Evolutionary conservation across 2,113 vertebrate genomes (phyloP), one percentile per base, ranked within the genome.

Genomic region (Pygoscelis adeliae): DNA sequence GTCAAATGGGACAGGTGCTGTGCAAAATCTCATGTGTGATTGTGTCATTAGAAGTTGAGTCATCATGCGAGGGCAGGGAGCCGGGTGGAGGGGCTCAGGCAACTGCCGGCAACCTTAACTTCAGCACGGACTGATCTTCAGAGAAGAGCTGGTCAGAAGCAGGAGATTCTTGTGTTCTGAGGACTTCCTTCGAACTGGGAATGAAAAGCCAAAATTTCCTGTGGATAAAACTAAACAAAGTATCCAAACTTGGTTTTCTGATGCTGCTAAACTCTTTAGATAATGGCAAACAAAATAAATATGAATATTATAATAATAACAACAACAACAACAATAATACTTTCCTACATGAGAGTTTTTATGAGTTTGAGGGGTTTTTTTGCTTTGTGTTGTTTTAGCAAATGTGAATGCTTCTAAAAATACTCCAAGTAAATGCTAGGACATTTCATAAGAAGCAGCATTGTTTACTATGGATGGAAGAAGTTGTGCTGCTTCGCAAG

Each of bases 1-100:
- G 92, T 94, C 93, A 95, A 52, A 94, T 4, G 34, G 96, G 94
- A 82, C 83, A 96, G 89, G 82, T 95, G 79, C 81, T 76, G 62
- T 36, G 56, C 81, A 94, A 95, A 84, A 95, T 46, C 62, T 79
- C 53, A 11, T 70, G 38, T 84, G 59, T 55, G 89, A 63, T 44
- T 77, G 36, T 92, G 81, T 94, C 93, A 94, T 91, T 91, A 89
- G 65, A 76, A 76, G 56, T 0, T 91, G 91, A 96, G 82, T 96
- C 89, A 94, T 18, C 18, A 2, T 47, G 69, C 6, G 18, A 69
- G 78, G 61, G 73, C 77, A 67, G 46, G 63, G 52, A 92, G 49
- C 25, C 2, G 13, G 46, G 84, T 21, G 78, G 85, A 83, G 85
- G 50, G 92, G 52, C 66, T 69, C 52, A 12, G 71, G 81, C 1